These are phyloP conservation scores for Grammomys surdaster DNA, from an alignment of 2,113 vertebrate genomes.

Conservation along the genomic window DNA sequence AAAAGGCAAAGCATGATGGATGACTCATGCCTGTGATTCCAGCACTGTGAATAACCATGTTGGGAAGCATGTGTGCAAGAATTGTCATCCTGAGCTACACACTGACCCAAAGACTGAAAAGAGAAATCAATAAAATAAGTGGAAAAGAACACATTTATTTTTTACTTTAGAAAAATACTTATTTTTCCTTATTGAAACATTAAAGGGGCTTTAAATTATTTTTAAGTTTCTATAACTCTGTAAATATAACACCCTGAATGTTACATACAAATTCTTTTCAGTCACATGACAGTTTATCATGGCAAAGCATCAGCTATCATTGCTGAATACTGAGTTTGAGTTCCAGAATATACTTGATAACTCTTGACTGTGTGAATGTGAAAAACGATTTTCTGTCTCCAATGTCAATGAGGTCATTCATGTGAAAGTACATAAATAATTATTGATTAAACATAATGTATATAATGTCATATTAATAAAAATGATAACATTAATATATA, in stretches of 20 bases:
- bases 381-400: not conserved
- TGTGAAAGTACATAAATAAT: not conserved
- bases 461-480: not conserved
- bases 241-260: not conserved
- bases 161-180: not conserved
- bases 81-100: not conserved
- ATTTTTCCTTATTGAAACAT: not conserved
- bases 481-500: not conserved
- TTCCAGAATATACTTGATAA: not conserved
- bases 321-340: not conserved
- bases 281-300: not conserved
- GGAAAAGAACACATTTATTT: not conserved
- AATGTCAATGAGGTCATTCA: not conserved
- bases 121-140: too few species aligned
- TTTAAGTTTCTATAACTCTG: not conserved
- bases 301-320: not conserved
- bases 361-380: not conserved
- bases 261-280: not conserved
- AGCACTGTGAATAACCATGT: not conserved
- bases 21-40: not conserved
- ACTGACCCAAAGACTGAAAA: not conserved
- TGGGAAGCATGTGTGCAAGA: not conserved
- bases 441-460: conserved; percentile 13
- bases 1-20: not conserved
- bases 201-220: conserved; percentile 1